Evolutionary conservation across 2,113 vertebrate genomes (phyloP).

Genomic region (Cryptomyrus ogoouensis): DNA sequence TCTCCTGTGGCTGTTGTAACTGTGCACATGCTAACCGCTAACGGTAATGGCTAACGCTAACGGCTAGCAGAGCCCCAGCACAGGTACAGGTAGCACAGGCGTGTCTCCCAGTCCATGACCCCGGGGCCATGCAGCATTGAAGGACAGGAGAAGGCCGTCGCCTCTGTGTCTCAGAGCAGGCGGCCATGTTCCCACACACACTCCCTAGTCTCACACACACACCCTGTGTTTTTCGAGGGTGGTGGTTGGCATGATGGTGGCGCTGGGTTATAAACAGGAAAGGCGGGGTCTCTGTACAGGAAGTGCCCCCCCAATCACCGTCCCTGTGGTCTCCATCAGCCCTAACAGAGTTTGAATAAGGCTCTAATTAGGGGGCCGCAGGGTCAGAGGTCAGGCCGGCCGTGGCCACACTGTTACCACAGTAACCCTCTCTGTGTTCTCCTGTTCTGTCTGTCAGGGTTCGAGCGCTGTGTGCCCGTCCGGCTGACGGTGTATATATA

Average conservation of each 20-base stretch:
- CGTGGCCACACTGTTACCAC: background rate
- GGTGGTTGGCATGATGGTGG: background rate
- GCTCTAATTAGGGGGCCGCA: background rate
- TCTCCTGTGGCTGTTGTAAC: background rate
- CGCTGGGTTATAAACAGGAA: background rate
- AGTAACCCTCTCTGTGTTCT: background rate
- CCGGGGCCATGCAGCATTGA: background rate
- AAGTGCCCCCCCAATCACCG: background rate
- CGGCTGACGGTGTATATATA: background rate
- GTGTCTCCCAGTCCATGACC: background rate
- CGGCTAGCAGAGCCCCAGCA: background rate
- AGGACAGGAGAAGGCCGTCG: background rate
- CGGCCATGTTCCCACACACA: background rate
- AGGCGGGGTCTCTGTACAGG: background rate
- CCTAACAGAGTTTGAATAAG: background rate
- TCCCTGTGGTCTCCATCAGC: background rate
- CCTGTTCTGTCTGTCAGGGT: background rate
- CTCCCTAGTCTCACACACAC: background rate
- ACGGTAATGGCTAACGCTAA: background rate
- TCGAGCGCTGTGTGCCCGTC: background rate
- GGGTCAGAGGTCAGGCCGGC: constrained; percentile 3
- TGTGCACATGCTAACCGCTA: background rate
- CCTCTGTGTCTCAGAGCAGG: background rate
- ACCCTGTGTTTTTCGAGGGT: background rate
- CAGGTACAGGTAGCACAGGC: background rate